Evolutionary conservation across 2,888 invertebrate species (phyloP).

Genomic region (Lumbricus terrestris): DNA sequence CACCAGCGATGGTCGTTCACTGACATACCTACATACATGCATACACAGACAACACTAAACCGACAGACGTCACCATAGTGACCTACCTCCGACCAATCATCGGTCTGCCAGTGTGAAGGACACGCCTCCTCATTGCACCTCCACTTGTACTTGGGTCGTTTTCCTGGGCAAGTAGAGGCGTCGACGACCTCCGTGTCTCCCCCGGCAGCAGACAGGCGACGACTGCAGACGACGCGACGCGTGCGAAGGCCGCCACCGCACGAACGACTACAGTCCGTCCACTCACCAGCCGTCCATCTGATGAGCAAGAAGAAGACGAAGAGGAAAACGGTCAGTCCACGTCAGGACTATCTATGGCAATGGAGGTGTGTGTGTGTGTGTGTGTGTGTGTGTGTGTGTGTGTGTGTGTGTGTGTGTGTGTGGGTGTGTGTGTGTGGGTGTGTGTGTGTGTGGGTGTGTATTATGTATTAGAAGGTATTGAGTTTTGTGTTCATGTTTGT

Average conservation of each 20-base stretch:
- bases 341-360: not conserved
- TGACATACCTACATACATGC: no score
- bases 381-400: no score
- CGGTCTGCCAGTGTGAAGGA: constrained; percentile 52
- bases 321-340: no score
- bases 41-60: no score
- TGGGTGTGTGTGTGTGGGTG: no score
- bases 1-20: no score
- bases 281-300: constrained; percentile 53
- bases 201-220: constrained; percentile 43
- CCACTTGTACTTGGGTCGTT: constrained; percentile 42
- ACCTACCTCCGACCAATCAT: constrained; percentile 52
- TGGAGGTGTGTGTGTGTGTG: no score
- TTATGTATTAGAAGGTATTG: no score
- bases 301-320: constrained; percentile 14
- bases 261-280: constrained; percentile 52
- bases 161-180: constrained; percentile 20
- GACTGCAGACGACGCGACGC: constrained; percentile 48
- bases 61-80: constrained; percentile 12
- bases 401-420: no score
- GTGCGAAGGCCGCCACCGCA: constrained; percentile 50
- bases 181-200: constrained; percentile 47
- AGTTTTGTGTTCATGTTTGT: no score
- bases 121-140: constrained; percentile 47
- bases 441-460: no score